A percentile compares a stretch with the other conserved stretches of the same genome.
Conservation (phyloP, 2,888 invertebrate species). For the Exephanes ischioxanthus region DNA sequence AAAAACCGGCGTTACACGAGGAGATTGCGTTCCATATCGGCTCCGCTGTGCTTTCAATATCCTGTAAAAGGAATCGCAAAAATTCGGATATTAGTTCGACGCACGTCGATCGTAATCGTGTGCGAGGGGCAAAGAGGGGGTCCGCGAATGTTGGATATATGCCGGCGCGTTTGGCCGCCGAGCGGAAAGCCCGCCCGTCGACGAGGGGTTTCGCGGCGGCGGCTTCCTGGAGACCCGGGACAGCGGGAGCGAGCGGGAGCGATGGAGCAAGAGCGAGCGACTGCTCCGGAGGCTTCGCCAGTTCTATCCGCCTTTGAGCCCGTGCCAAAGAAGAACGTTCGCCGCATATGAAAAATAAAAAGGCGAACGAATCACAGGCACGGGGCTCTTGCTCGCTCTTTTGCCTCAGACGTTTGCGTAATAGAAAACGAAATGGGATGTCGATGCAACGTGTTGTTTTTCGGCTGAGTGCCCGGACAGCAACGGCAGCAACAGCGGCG, state of each 20-base stretch:
- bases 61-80: conserved; percentile 80
- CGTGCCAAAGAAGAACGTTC: conserved; percentile 73
- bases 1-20: conserved; percentile 51
- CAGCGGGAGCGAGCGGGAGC: conserved; percentile 18
- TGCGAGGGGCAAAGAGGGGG: conserved; percentile 67
- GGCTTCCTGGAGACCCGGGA: conserved; percentile 22
- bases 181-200: conserved; percentile 45
- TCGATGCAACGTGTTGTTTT: conserved; percentile 72
- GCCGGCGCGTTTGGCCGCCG: conserved; percentile 14
- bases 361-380: conserved; percentile 70
- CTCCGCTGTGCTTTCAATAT: conserved; percentile 76
- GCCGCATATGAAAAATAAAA: conserved; percentile 72
- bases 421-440: conserved; percentile 82
- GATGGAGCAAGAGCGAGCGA: conserved; percentile 41
- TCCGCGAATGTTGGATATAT: conserved; percentile 1
- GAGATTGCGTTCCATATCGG: conserved; percentile 69
- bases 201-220: conserved; percentile 1
- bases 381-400: conserved; percentile 45
- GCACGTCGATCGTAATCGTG: conserved; percentile 80
- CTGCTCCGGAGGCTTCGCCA: conserved; percentile 40
- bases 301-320: conserved; percentile 71
- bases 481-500: conserved; percentile 13
- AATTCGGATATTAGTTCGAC: conserved; percentile 82
- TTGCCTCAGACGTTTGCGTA: conserved; percentile 81
- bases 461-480: conserved; percentile 59